phyloP scores from a whole-genome alignment of 2,797 vertebrate genomes.

The Chromobotia macracanthus region DNA sequence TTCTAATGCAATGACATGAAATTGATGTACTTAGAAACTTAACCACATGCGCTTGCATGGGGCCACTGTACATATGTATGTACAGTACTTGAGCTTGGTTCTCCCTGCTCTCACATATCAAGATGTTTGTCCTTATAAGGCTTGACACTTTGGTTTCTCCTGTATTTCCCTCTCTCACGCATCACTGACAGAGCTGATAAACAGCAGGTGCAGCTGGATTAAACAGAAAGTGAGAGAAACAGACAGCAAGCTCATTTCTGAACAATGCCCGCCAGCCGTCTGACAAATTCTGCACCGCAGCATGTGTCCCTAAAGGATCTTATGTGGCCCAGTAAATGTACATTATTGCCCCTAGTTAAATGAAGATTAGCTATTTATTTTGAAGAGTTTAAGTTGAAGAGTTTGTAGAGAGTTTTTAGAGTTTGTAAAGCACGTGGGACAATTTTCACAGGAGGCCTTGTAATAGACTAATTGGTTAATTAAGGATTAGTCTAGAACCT shows the following conservation, averaged over 20 bases:
- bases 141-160: constrained; percentile 24
- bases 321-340: constrained; percentile 11
- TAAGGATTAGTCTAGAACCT: background rate
- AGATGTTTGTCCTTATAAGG: constrained; percentile 5
- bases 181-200: constrained; percentile 52
- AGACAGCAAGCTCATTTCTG: constrained; percentile 30
- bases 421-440: too few relatives aligned
- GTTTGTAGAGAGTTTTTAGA: background rate
- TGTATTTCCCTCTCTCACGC: constrained; percentile 32
- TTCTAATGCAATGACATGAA: too few relatives aligned
- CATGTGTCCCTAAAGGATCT: background rate
- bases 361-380: background rate
- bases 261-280: constrained; percentile 23
- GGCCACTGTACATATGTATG: background rate
- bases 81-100: background rate
- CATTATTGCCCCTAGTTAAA: constrained; percentile 5
- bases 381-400: background rate
- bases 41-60: too few relatives aligned
- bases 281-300: constrained; percentile 8
- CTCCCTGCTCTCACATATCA: background rate
- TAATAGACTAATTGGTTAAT: constrained; percentile 1
- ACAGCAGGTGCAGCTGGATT: constrained; percentile 53
- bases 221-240: background rate
- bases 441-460: background rate
- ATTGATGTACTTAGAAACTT: too few relatives aligned